Conservation (phyloP, 2,888 invertebrate genomes). For the Drosophila nigricruria region DNA sequence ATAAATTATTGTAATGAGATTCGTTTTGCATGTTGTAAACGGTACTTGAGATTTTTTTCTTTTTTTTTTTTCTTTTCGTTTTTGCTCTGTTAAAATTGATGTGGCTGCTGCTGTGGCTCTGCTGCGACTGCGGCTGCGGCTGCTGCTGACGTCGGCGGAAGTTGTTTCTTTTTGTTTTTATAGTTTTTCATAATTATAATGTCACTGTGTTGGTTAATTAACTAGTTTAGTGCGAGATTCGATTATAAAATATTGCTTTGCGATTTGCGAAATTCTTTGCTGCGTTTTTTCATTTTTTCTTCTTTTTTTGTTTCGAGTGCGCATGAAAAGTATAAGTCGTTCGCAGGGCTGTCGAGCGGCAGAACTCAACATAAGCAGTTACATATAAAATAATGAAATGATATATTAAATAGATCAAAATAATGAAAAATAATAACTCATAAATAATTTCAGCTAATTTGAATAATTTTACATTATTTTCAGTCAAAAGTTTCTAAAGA, state of each 20-base stretch:
- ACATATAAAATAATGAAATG: not conserved
- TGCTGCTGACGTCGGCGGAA: constrained; percentile 73
- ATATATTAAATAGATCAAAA: not conserved
- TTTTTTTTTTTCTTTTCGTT: not conserved
- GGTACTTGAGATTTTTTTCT: constrained; percentile 23
- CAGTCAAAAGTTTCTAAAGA: constrained; percentile 42
- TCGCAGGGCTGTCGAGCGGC: constrained; percentile 52
- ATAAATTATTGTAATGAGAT: constrained; percentile 53
- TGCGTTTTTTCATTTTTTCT: constrained; percentile 34
- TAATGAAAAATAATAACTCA: not conserved
- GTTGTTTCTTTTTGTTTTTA: constrained; percentile 67
- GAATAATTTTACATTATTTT: constrained; percentile 13
- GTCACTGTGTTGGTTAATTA: constrained; percentile 27
- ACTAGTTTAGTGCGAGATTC: constrained; percentile 64
- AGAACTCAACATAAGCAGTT: too few relatives aligned
- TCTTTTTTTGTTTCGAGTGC: constrained; percentile 36
- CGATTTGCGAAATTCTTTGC: constrained; percentile 39
- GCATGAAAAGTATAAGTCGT: constrained; percentile 62
- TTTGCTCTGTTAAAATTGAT: constrained; percentile 27
- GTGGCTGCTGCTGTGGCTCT: constrained; percentile 30
- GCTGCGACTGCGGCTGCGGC: constrained; percentile 17
- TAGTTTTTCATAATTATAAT: constrained; percentile 52
- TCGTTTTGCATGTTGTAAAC: constrained; percentile 42
- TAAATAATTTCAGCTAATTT: not conserved
- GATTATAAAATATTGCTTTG: constrained; percentile 56